These are phyloP conservation scores for Pseudocheirus occidentalis DNA, from an alignment of 2,797 vertebrate species.

Conservation along the genomic window DNA sequence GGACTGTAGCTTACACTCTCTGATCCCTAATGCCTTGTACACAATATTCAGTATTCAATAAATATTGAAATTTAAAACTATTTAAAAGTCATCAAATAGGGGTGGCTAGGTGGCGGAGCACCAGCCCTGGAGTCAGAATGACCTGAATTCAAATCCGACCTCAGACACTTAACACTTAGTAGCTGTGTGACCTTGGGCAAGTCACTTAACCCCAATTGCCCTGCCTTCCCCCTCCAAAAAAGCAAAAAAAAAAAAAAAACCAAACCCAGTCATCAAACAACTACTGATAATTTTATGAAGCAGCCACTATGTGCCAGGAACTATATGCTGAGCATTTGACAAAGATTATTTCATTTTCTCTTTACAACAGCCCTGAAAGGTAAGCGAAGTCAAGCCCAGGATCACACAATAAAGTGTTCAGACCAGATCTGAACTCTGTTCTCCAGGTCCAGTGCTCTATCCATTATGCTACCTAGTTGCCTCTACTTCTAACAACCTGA, in stretches of 20 bases:
- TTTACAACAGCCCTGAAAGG: neutral
- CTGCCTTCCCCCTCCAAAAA: too few relatives aligned
- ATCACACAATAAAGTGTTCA: neutral
- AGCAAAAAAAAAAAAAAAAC: too few relatives aligned
- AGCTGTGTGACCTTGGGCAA: too few relatives aligned
- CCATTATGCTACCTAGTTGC: neutral
- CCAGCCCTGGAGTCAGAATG: too few relatives aligned
- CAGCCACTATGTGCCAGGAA: neutral
- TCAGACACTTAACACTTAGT: too few relatives aligned
- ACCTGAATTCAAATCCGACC: too few relatives aligned
- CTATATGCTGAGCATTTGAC: neutral
- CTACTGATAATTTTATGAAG: neutral
- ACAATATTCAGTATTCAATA: neutral
- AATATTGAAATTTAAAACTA: neutral
- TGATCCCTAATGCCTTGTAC: neutral
- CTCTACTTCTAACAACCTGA: neutral
- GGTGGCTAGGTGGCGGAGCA: too few relatives aligned
- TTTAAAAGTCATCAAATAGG: neutral
- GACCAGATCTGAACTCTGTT: neutral
- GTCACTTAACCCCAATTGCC: too few relatives aligned
- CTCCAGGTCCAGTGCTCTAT: neutral
- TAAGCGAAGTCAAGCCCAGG: neutral
- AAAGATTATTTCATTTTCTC: neutral
- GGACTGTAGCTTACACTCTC: neutral
- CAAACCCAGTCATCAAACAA: neutral